Conservation (phyloP, 1,140 invertebrate species). For the Babylonia areolata region DNA sequence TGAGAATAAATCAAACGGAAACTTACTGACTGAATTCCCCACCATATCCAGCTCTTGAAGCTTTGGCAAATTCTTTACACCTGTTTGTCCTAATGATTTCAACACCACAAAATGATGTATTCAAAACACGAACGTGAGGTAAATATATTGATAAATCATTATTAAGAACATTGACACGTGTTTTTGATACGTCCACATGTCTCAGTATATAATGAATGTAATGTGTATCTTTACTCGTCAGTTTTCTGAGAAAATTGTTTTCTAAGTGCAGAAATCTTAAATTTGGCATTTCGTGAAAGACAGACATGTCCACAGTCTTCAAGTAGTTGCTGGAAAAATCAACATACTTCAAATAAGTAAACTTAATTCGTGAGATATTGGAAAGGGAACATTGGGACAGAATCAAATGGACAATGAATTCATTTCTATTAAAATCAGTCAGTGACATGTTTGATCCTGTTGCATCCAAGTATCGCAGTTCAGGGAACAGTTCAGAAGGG, state of each 20-base stretch:
- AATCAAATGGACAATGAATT: neutral
- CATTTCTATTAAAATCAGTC: neutral
- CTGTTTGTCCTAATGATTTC: conserved; percentile 1
- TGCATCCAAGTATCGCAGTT: neutral
- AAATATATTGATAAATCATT: neutral
- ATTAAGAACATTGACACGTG: conserved; percentile 11
- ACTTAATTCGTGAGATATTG: neutral
- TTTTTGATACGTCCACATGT: neutral
- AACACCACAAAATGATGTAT: neutral
- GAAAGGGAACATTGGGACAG: neutral
- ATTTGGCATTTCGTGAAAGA: conserved; percentile 17
- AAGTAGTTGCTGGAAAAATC: conserved; percentile 36
- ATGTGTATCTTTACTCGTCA: neutral
- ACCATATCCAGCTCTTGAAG: conserved; percentile 21
- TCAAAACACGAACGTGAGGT: neutral
- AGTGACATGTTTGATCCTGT: neutral
- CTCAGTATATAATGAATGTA: neutral
- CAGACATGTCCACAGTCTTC: neutral
- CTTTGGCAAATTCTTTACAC: conserved; percentile 1
- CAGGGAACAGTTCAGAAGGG: neutral
- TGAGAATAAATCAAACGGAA: conserved; percentile 38
- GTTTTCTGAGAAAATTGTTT: neutral
- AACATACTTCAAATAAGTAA: neutral
- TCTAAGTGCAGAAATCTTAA: conserved; percentile 25
- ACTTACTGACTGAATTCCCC: conserved; percentile 29